Conservation (phyloP, 2,888 invertebrate species). For the Trimorus sp. region DNA sequence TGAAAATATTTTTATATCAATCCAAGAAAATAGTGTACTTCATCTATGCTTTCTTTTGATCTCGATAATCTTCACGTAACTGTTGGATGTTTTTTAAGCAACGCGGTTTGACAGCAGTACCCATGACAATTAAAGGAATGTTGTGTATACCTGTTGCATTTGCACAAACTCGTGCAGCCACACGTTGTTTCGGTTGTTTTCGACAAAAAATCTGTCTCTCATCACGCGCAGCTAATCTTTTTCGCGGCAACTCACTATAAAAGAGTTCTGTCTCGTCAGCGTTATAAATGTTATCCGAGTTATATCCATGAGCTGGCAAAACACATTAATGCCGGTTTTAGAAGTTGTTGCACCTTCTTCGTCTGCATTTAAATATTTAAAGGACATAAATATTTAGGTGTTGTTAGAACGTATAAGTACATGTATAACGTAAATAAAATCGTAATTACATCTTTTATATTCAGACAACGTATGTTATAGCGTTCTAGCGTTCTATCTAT, state of each 20-base stretch:
- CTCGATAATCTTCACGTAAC: conserved; percentile 1
- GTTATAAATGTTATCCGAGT: conserved; percentile 56
- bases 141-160: conserved; percentile 65
- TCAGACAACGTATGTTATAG: conserved; percentile 1
- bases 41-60: conserved; percentile 6
- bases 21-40: neutral
- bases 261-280: conserved; percentile 68
- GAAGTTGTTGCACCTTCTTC: neutral
- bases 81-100: conserved; percentile 11
- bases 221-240: conserved; percentile 50
- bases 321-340: no score
- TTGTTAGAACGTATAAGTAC: neutral
- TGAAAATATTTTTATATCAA: conserved; percentile 11
- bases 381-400: no score
- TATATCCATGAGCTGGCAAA: neutral
- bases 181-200: neutral
- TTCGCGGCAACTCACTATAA: conserved; percentile 64
- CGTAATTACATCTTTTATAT: neutral
- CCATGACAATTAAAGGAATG: conserved; percentile 12
- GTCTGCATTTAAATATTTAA: neutral
- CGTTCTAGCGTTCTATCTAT: no score
- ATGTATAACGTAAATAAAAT: neutral
- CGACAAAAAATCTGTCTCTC: conserved; percentile 62
- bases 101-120: conserved; percentile 5
- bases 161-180: conserved; percentile 54